Percentiles rank a stretch among this genome's conserved stretches.
These are phyloP conservation scores for Rhynchotus rufescens DNA, from an alignment of 2,797 vertebrate species.

Conservation along the genomic window DNA sequence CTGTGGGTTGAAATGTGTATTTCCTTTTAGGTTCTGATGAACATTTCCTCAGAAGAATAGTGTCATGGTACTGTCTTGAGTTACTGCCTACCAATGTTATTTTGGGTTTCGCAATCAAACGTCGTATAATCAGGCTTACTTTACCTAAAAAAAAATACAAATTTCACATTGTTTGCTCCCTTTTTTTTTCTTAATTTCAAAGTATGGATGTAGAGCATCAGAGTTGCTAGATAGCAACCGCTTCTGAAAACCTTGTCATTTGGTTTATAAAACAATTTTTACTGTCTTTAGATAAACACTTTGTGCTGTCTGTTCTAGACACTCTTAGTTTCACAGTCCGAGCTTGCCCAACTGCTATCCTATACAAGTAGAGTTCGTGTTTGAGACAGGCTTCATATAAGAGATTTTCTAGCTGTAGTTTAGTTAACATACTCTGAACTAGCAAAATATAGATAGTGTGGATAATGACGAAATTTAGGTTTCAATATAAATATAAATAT, in stretches of 20 bases:
- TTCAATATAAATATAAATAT: background rate
- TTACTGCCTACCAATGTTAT: background rate
- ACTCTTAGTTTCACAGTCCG: background rate
- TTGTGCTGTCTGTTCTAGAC: background rate
- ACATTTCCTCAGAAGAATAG: background rate
- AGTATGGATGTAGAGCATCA: background rate
- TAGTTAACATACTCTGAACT: background rate
- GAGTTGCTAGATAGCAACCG: background rate
- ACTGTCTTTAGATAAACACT: background rate
- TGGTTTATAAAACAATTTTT: background rate
- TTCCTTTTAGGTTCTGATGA: background rate
- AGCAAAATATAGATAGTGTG: background rate
- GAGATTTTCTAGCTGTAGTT: background rate
- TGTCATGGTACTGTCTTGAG: background rate
- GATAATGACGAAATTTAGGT: background rate
- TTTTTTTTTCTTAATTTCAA: background rate
- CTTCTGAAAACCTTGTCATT: background rate
- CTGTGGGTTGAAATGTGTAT: conserved; percentile 7
- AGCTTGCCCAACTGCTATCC: background rate
- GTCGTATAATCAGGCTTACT: background rate
- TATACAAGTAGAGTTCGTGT: background rate
- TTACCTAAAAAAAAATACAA: background rate
- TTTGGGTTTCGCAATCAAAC: background rate
- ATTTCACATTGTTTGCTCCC: background rate
- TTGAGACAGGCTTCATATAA: background rate